Percentiles rank a stretch among this genome's conserved stretches.
phyloP scores from a whole-genome alignment of 2,797 vertebrate species.

The Aphelocoma californica region DNA sequence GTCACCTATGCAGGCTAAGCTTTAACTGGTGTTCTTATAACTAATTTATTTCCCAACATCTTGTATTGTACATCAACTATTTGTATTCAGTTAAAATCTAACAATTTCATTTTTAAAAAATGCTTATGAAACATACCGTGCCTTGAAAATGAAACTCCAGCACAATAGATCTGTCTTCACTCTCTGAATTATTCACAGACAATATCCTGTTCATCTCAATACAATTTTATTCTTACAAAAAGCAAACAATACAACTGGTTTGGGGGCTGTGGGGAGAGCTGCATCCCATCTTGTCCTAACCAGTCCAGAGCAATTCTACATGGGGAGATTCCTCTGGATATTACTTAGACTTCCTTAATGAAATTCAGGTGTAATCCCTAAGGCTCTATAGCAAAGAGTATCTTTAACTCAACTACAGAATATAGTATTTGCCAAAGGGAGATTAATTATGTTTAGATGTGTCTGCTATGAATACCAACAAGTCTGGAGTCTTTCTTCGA shows the following conservation, averaged over 20 bases:
- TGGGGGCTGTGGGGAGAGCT: not conserved
- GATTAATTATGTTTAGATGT: conserved; percentile 78
- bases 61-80: not conserved
- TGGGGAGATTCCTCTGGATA: conserved; percentile 69
- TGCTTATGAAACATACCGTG: conserved; percentile 17
- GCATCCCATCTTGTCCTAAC: conserved; percentile 71
- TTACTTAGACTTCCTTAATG: conserved; percentile 72
- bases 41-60: not conserved
- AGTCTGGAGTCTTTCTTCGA: conserved; percentile 73
- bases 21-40: not conserved
- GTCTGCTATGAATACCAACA: conserved; percentile 78
- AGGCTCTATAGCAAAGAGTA: conserved; percentile 78
- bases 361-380: conserved; percentile 88
- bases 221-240: conserved; percentile 13
- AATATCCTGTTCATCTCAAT: conserved; percentile 14
- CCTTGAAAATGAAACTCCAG: not conserved
- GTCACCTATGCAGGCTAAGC: not conserved
- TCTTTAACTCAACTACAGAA: conserved; percentile 77
- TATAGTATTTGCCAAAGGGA: conserved; percentile 78
- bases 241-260: conserved; percentile 29
- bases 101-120: not conserved
- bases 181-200: conserved; percentile 28
- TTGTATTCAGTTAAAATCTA: conserved; percentile 15
- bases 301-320: conserved; percentile 69
- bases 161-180: conserved; percentile 45